A percentile compares a stretch with the other conserved stretches of the same genome.
Conservation (phyloP, 2,888 invertebrate species). For the Uloborus plumipes region DNA sequence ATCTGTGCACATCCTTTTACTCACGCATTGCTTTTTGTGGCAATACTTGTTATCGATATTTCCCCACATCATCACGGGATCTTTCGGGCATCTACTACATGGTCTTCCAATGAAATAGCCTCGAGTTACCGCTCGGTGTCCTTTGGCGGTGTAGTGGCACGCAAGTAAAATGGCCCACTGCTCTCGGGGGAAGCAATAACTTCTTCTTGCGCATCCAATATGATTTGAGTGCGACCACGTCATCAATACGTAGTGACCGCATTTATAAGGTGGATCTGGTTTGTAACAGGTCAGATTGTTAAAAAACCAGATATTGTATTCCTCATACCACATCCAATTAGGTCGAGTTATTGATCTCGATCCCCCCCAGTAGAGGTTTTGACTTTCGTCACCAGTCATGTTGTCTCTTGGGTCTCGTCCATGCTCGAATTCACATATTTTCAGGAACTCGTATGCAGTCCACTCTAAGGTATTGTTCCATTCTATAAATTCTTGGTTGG, state of each 20-base stretch:
- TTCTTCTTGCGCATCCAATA: background rate
- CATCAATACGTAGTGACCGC: constrained; percentile 20
- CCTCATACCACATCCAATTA: background rate
- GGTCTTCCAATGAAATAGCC: constrained; percentile 6
- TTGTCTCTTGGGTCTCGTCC: background rate
- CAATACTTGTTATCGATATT: constrained; percentile 7
- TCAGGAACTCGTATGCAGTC: background rate
- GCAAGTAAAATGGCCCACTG: background rate
- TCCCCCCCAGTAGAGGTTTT: constrained; percentile 2
- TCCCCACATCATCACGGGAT: background rate
- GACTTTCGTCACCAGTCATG: background rate
- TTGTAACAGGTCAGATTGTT: background rate
- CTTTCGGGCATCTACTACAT: constrained; percentile 11
- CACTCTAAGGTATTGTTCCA: constrained; percentile 28
- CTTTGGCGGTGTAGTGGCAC: constrained; percentile 17
- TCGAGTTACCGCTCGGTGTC: background rate
- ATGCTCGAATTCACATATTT: constrained; percentile 3
- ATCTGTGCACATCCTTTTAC: constrained; percentile 5
- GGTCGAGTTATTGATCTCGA: background rate
- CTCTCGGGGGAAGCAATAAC: background rate
- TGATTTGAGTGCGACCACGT: background rate
- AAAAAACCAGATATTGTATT: background rate
- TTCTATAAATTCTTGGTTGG: constrained; percentile 7
- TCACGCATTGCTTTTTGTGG: constrained; percentile 15
- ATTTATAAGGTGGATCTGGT: background rate